phyloP scores from a whole-genome alignment of 2,797 vertebrate genomes.

The Eupleurogrammus muticus region DNA sequence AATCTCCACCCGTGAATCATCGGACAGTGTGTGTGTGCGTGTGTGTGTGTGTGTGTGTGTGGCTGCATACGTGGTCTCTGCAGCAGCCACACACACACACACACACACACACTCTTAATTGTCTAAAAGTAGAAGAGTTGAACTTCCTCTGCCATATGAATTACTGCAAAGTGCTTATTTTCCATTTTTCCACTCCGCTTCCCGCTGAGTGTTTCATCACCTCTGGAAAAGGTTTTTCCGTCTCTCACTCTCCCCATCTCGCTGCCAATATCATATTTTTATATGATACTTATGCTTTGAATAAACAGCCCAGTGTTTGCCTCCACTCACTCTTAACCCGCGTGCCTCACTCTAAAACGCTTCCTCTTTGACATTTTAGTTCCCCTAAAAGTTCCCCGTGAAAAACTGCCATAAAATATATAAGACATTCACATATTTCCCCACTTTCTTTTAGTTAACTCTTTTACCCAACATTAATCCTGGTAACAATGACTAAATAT shows the following conservation, averaged over 20 bases:
- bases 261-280: background rate
- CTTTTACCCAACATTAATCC: no score
- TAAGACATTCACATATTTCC: no score
- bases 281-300: background rate
- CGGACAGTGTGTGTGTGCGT: slow-evolving; percentile 1
- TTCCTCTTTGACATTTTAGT: no score
- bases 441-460: no score
- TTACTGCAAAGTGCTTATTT: slow-evolving; percentile 70
- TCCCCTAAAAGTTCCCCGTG: no score
- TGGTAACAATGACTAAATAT: no score
- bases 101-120: slow-evolving; percentile 34
- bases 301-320: background rate
- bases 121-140: slow-evolving; percentile 26
- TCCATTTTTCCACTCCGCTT: slow-evolving; percentile 71
- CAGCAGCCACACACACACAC: slow-evolving; percentile 10
- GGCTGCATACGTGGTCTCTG: slow-evolving; percentile 18
- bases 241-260: background rate
- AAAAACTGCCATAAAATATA: no score
- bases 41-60: slow-evolving; percentile 25
- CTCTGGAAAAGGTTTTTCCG: slow-evolving; percentile 26
- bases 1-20: slow-evolving; percentile 17
- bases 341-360: no score
- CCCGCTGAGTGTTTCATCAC: slow-evolving; percentile 52
- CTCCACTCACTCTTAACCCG: background rate
- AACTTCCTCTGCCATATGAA: slow-evolving; percentile 35